A percentile compares a stretch with the other conserved stretches of the same genome.
Evolutionary conservation across 2,113 vertebrate genomes (phyloP).

Genomic region (Hippocampus guttulatus): DNA sequence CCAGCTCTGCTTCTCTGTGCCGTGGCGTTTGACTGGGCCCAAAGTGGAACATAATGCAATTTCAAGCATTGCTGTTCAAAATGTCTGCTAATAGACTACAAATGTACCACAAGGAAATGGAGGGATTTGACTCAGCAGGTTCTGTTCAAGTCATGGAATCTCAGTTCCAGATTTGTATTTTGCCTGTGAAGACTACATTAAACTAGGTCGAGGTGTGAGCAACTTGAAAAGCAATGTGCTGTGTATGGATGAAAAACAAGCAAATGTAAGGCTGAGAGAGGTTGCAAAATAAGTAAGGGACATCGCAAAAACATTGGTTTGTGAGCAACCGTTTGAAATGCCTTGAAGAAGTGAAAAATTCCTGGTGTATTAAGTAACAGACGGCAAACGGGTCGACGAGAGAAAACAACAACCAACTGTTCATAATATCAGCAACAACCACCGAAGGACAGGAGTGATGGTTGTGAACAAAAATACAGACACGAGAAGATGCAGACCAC

Average conservation of each 20-base stretch:
- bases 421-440: not conserved
- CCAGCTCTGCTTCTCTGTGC: conserved; percentile 33
- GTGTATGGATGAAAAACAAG: not conserved
- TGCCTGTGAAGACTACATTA: not conserved
- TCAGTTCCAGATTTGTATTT: not conserved
- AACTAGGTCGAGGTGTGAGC: not conserved
- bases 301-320: no score
- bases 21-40: conserved; percentile 18
- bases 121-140: conserved; percentile 40
- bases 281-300: not conserved
- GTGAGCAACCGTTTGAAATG: not conserved
- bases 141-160: conserved; percentile 32
- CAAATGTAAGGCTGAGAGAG: not conserved
- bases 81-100: conserved; percentile 27
- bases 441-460: no score
- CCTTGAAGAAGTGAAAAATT: conserved; percentile 37
- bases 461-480: not conserved
- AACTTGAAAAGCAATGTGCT: not conserved
- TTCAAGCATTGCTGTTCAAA: conserved; percentile 29
- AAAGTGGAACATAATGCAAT: conserved; percentile 33
- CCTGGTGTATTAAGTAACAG: conserved; percentile 26
- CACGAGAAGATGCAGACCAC: not conserved
- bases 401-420: conserved; percentile 51
- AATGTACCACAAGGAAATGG: conserved; percentile 3
- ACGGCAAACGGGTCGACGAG: conserved; percentile 52